phyloP scores from a whole-genome alignment of 2,113 vertebrate species.

The Chaetodon trifascialis region DNA sequence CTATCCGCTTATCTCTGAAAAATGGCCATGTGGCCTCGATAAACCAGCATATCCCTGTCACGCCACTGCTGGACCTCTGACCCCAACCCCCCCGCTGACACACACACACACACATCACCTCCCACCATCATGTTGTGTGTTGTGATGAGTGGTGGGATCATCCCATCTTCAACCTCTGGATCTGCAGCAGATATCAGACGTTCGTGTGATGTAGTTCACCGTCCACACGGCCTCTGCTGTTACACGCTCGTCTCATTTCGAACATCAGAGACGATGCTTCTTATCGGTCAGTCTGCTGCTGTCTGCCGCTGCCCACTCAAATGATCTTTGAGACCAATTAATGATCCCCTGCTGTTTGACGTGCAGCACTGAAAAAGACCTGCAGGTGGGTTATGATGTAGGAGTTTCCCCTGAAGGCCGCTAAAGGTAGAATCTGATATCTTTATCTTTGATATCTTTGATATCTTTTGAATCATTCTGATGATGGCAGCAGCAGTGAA shows the following conservation, averaged over 20 bases:
- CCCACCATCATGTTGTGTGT: constrained; percentile 24
- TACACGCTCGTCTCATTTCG: neutral
- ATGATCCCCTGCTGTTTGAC: no score
- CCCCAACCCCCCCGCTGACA: neutral
- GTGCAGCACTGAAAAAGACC: neutral
- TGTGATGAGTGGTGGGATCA: constrained; percentile 40
- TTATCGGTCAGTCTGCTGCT: neutral
- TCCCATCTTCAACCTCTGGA: constrained; percentile 27
- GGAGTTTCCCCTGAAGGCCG: neutral
- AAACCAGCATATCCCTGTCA: constrained; percentile 54
- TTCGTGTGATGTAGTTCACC: neutral
- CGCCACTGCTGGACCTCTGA: constrained; percentile 36
- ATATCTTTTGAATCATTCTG: no score
- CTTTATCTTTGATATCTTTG: no score
- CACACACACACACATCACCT: neutral
- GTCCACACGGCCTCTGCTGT: neutral
- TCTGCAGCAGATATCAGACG: constrained; percentile 23
- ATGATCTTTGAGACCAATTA: neutral
- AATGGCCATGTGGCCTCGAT: constrained; percentile 61
- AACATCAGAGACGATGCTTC: neutral
- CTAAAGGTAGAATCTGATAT: no score
- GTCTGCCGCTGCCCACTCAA: neutral
- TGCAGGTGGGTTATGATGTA: neutral
- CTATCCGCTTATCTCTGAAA: constrained; percentile 62
- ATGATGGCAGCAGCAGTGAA: no score